Base-by-base conservation (phyloP, 2,113 vertebrate genomes). In the Pyxicephalus adspersus region DNA sequence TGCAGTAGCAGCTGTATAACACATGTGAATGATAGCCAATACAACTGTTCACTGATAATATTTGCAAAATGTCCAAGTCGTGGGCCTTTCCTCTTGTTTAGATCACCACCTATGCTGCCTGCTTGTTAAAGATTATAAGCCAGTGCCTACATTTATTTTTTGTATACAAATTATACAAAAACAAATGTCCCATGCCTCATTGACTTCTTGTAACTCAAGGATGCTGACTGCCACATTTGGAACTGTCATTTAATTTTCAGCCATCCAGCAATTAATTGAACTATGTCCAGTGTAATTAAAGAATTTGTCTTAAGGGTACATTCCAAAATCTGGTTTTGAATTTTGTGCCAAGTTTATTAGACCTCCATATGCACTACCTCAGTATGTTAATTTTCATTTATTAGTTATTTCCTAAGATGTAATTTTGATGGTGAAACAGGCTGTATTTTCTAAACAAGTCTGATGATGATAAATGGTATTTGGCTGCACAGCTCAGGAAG, bases 211-310 rank as follows among this genome's bases (percentile, higher is more conserved):
- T 78, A 81, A 74, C 84, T 89, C 86, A 57, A 77, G 70, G 84
- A 76, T 70, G 85, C 74, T 57, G 31, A 81, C 54, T n/a, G 18
- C 81, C 85, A 83, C 74, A 64, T 82, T 64, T 80, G 67, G 34
- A 86, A 83, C 31, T 52, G 28, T 86, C 83, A 84, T 64, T 89
- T 86, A 81, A 85, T 88, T 87, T 90, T 84, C 72, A 87, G 67
- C 60, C 76, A 83, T 50, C 84, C 51, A 85, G 77, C 64, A 86
- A 83, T 85, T 86, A 84, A 85, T 83, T 85, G 83, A 89, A 71
- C 86, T 61, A 85, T 60, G 68, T 85, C 66, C 51, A 86, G 73
- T 85, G 84, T 86, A 87, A 90, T 87, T 90, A 76, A 84, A 86
- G 86, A 85, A 58, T 80, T 66, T 20, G 84, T 82, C 84, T 85